Base-by-base conservation (phyloP, 1,140 invertebrate species). In the Musca domestica region DNA sequence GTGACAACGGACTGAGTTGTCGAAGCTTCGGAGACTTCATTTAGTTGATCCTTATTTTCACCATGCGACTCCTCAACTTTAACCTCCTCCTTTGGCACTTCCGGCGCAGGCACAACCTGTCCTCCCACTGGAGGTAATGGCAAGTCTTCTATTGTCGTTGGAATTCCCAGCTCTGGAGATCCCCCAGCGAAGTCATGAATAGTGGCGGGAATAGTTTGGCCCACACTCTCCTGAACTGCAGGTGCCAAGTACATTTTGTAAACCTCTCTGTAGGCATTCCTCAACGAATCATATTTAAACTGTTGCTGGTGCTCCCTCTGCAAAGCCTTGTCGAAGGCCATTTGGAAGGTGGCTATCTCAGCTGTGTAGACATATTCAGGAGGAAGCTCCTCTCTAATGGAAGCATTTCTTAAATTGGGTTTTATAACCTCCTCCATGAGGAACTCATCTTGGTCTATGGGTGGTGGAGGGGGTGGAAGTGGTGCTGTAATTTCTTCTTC, bases 371-470 rank as follows among this genome's bases (percentile, higher is more conserved):
- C 72, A 25, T 74, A 80, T 56, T 63, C 72, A 0, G 69, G 46
- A 46, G 75, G 75, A 1, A 76, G 25, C 54, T 77, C 76, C 25
- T 81, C 78, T 0, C 70, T 66, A 12, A 77, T 75, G 6, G 66
- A 70, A n/a, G 71, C 71, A 41, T 78, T 70, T 20, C 69, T 70
- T 0, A 81, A 30, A 66, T 77, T 77, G 1, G 78, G 78, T 23
- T 73, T 76, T 7, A 80, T 78, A 3, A 80, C 23, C 30, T 76
- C 78, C 34, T 80, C 75, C 76, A 81, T 81, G 9, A 80, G 72
- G 27, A 68, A 69, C 34, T 71, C 68, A 27, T 69, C 70, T 17
- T 66, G 58, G 49, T 75, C 72, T 7, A 72, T 64, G 3, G 78
- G 78, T 49, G 78, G 72, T 0, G 75, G 65, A 41, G 63, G 22